These are phyloP conservation scores for Microtus pennsylvanicus DNA, from an alignment of 2,113 vertebrate genomes.

Conservation along the genomic window DNA sequence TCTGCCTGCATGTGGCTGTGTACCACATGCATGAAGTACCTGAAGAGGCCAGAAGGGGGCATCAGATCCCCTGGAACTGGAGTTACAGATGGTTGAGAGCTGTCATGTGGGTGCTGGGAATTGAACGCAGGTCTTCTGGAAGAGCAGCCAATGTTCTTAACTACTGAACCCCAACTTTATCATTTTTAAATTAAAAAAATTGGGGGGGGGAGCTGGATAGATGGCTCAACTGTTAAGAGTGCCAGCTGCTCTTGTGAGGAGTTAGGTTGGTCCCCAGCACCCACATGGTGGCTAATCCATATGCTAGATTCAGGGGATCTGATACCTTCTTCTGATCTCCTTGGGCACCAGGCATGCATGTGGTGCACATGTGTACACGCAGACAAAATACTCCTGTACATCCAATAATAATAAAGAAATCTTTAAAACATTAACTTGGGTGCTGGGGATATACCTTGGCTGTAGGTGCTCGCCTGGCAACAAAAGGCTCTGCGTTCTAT, in stretches of 20 bases:
- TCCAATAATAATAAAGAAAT: neutral
- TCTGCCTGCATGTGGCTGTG: neutral
- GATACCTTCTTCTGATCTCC: neutral
- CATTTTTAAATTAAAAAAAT: no score
- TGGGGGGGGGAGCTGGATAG: neutral
- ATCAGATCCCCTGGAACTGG: neutral
- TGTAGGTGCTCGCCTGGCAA: neutral
- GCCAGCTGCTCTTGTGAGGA: neutral
- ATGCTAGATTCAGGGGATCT: neutral
- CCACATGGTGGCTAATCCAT: neutral
- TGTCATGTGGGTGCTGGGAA: neutral
- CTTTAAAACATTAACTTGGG: neutral
- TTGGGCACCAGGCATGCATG: neutral
- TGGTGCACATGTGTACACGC: neutral
- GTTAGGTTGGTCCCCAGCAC: neutral
- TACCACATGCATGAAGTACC: neutral
- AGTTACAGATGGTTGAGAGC: neutral
- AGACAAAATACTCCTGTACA: neutral
- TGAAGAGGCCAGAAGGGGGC: neutral
- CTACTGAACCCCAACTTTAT: neutral
- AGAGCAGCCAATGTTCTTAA: neutral
- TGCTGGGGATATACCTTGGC: neutral
- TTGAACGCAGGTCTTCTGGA: neutral
- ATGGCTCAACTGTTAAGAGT: neutral
- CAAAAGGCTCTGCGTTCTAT: neutral